A percentile compares a stretch with the other conserved stretches of the same genome.
phyloP scores from a whole-genome alignment of 37 sponge, comb jelly and placozoan species.

The Aphrocallistes beatrix region DNA sequence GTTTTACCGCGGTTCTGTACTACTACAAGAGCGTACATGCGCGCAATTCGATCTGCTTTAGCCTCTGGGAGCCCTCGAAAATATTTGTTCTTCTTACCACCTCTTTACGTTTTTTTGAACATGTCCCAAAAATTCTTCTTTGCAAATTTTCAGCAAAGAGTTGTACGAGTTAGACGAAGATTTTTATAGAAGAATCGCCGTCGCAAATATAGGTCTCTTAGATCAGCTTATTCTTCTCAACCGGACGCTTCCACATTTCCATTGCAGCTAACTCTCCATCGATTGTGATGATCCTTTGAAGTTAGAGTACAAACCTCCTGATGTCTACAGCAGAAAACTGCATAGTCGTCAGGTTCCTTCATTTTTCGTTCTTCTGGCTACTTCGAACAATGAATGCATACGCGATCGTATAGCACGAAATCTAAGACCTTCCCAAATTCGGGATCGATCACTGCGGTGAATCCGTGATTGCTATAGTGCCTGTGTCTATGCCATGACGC shows the following conservation, averaged over 20 bases:
- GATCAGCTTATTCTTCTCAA: not conserved
- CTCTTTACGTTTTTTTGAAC: not conserved
- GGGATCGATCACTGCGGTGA: not conserved
- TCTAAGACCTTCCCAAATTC: not conserved
- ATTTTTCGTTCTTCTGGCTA: not conserved
- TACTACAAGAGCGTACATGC: too few species aligned
- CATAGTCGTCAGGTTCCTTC: not conserved
- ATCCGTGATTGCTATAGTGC: not conserved
- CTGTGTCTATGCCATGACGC: not conserved
- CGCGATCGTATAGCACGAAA: not conserved
- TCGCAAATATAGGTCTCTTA: not conserved
- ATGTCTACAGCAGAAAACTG: not conserved
- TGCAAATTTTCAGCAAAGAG: not conserved
- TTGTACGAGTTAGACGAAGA: not conserved
- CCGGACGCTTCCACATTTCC: not conserved
- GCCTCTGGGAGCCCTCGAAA: too few species aligned
- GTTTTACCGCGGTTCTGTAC: too few species aligned
- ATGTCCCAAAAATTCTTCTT: not conserved
- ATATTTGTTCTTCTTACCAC: too few species aligned
- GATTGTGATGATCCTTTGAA: not conserved
- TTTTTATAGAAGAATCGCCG: not conserved
- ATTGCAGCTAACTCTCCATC: not conserved
- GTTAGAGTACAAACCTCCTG: not conserved
- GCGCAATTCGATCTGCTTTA: too few species aligned
- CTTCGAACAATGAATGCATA: not conserved